These are phyloP conservation scores for Pelochelys cantorii DNA, from an alignment of 2,797 vertebrate genomes.

Conservation along the genomic window DNA sequence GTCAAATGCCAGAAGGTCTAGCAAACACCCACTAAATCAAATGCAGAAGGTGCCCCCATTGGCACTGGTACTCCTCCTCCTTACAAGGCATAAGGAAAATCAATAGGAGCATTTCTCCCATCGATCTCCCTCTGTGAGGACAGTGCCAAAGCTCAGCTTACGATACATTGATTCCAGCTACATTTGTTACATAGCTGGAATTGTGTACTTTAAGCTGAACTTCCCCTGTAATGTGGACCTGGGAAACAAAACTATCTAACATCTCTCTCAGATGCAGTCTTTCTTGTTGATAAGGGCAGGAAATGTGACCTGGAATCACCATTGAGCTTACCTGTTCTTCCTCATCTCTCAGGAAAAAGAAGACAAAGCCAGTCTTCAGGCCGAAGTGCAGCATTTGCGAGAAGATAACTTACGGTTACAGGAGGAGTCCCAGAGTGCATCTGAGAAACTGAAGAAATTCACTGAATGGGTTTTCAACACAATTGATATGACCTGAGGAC, in stretches of 20 bases:
- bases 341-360: slow-evolving; percentile 89
- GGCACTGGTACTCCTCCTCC: too few relatives aligned
- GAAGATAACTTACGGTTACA: slow-evolving; percentile 95
- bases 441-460: slow-evolving; percentile 98
- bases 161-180: too few relatives aligned
- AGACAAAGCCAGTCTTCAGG: slow-evolving; percentile 92
- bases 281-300: not conserved
- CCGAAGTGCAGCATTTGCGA: slow-evolving; percentile 93
- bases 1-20: too few relatives aligned
- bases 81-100: too few relatives aligned
- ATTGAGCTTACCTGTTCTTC: slow-evolving; percentile 43
- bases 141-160: too few relatives aligned
- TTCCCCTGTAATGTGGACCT: too few relatives aligned
- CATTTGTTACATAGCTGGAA: too few relatives aligned
- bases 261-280: not conserved
- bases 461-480: slow-evolving; percentile 99
- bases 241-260: accelerated
- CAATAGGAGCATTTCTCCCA: too few relatives aligned
- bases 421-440: slow-evolving; percentile 95
- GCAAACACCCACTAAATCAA: too few relatives aligned
- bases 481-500: slow-evolving; percentile 95
- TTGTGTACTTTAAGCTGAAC: too few relatives aligned
- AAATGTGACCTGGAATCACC: not conserved
- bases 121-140: too few relatives aligned
- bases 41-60: too few relatives aligned